Evolutionary conservation across 2,113 vertebrate genomes (phyloP).

Genomic region (Nothocercus julius): DNA sequence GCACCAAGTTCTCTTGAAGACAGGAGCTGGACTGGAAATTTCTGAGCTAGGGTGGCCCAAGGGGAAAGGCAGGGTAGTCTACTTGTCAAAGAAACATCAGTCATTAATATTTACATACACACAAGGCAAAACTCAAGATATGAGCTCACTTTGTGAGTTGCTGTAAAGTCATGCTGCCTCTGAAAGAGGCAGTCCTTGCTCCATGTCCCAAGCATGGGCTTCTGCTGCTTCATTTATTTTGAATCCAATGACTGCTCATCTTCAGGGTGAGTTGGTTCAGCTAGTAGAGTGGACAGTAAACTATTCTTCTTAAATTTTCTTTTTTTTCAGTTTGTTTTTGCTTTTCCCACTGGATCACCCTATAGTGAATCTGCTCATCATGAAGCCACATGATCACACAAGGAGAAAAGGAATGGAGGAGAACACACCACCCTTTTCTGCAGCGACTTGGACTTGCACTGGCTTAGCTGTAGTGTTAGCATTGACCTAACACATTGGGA

Average conservation of each 20-base stretch:
- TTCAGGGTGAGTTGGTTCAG: neutral
- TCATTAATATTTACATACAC: neutral
- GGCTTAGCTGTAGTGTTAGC: neutral
- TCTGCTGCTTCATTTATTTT: neutral
- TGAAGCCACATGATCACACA: neutral
- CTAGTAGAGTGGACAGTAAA: neutral
- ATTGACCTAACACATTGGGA: neutral
- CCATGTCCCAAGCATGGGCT: neutral
- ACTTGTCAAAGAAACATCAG: neutral
- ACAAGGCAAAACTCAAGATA: neutral
- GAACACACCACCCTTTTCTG: neutral
- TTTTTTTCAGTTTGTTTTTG: neutral
- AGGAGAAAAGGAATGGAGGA: neutral
- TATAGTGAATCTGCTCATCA: neutral
- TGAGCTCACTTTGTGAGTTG: neutral
- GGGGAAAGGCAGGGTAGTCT: fast-evolving
- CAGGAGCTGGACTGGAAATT: fast-evolving
- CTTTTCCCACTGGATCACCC: neutral
- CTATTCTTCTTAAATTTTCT: neutral
- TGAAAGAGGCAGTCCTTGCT: neutral
- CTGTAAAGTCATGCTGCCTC: neutral
- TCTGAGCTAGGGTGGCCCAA: neutral
- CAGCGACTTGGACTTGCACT: neutral
- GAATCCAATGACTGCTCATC: neutral
- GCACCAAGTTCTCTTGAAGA: neutral